Evolutionary conservation across 2,113 vertebrate species (phyloP), one percentile per base, ranked within the genome.

Genomic region (Oophaga pumilio): DNA sequence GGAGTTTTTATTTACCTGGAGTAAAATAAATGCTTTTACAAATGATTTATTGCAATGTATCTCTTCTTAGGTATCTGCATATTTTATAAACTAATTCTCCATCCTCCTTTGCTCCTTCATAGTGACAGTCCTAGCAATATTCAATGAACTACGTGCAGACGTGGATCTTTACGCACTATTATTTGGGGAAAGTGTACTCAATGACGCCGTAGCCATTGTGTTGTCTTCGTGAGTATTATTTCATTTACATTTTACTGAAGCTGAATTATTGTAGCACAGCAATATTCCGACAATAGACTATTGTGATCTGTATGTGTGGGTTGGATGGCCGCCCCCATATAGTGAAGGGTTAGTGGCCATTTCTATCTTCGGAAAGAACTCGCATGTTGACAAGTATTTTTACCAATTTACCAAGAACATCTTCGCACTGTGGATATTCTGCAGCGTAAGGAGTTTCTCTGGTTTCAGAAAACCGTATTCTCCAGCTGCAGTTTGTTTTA

Each of bases 41-140:
- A 66, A 68, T 24, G 2, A 5, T 18, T 17, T 33, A 24, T 71
- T 71, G 15, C 68, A 17, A 8, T 33, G 14, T 6, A 71, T 33
- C 1, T 7, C 13, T 28, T 71, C 6, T 17, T 18, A 6, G 15
- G 6, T n/a, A 15, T 15, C 28, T 66, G 9, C 6, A 15, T 68
- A 4, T 68, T 33, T 15, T 13, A 4, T 3, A 56, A 56, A 2
- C 11, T 15, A 33, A 4, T 52, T 76, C 18, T 76, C 14, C 11
- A 53, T 62, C 10, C 2, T 59, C 12, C 87, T 6, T 78, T 11
- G 91, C 53, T 93, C 57, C 91, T 78, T 83, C 90, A 43, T 50
- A 99, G 98, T 99, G 89, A 99, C 98, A 0, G 97, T 99, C 84
- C 92, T 99, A 92, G 98, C 98, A 71, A 99, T 99, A 94, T 99